These are phyloP conservation scores for Eciton burchellii DNA, from an alignment of 1,140 invertebrate species.

Conservation along the genomic window DNA sequence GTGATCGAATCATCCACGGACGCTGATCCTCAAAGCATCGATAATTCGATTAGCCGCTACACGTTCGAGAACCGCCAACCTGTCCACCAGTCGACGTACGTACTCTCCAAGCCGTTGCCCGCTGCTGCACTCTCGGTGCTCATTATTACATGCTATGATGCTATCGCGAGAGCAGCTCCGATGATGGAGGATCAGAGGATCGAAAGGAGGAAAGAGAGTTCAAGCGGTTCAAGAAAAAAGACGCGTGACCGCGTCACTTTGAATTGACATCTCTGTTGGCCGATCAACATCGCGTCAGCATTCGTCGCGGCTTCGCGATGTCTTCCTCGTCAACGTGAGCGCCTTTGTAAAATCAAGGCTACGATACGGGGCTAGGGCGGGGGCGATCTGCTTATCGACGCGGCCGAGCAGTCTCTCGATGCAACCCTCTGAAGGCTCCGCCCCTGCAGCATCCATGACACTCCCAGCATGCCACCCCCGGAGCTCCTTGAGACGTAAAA, in stretches of 20 bases:
- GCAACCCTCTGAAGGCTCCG: slow-evolving; percentile 82
- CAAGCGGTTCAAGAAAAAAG: slow-evolving; percentile 11
- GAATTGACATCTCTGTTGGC: not conserved
- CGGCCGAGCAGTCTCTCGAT: slow-evolving; percentile 75
- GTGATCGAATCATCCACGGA: slow-evolving; percentile 85
- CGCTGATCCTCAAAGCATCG: slow-evolving; percentile 85
- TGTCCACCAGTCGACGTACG: slow-evolving; percentile 70
- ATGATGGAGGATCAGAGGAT: not conserved
- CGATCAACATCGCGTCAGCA: not conserved
- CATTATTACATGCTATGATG: slow-evolving; percentile 50
- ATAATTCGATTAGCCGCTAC: slow-evolving; percentile 85
- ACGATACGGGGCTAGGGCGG: slow-evolving; percentile 11
- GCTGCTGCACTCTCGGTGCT: slow-evolving; percentile 19
- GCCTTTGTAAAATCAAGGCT: slow-evolving; percentile 22
- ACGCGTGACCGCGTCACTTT: not conserved
- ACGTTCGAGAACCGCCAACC: slow-evolving; percentile 84
- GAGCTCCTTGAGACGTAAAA: slow-evolving; percentile 62
- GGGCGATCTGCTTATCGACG: slow-evolving; percentile 71
- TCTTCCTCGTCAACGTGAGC: not conserved
- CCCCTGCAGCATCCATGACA: slow-evolving; percentile 80
- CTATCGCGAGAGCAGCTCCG: not conserved
- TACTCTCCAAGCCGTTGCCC: slow-evolving; percentile 59
- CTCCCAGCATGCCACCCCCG: slow-evolving; percentile 77
- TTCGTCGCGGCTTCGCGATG: not conserved
- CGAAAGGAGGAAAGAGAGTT: not conserved